phyloP scores from a whole-genome alignment of 2,113 vertebrate genomes.

The Otocyon megalotis region DNA sequence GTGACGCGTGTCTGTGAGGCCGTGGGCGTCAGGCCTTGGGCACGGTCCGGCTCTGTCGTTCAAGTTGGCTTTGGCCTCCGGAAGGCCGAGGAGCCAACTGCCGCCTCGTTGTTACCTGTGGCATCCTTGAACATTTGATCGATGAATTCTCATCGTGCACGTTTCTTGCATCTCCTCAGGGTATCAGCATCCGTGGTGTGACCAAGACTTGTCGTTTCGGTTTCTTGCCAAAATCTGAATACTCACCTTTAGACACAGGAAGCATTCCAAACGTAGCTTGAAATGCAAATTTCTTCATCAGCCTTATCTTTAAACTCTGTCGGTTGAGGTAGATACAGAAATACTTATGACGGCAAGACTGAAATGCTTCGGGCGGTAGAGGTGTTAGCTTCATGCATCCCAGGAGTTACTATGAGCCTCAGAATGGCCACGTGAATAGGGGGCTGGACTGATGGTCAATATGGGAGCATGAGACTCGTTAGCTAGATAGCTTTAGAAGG shows the following conservation, averaged over 20 bases:
- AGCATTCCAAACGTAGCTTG: not conserved
- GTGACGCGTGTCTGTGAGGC: too few species aligned
- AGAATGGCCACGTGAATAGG: conserved; percentile 15
- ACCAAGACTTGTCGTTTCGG: not conserved
- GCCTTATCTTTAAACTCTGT: not conserved
- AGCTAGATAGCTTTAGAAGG: not conserved
- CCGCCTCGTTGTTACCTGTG: not conserved
- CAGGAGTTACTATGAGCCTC: not conserved
- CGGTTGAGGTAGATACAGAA: not conserved
- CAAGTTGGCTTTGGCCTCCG: not conserved
- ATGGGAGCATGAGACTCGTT: not conserved
- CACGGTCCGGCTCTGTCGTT: not conserved
- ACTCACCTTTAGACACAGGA: not conserved
- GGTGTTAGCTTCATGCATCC: not conserved
- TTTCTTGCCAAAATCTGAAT: not conserved
- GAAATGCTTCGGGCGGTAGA: not conserved
- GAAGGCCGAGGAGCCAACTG: not conserved
- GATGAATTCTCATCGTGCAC: not conserved
- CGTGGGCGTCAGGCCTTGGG: not conserved
- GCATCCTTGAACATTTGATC: not conserved
- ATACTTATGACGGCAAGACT: not conserved
- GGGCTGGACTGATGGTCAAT: not conserved
- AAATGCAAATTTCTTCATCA: not conserved
- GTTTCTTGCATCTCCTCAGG: not conserved
- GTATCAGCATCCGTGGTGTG: not conserved